Base-by-base conservation (phyloP, 92 coral and sea anemone genomes). In the Micromussa lordhowensis region DNA sequence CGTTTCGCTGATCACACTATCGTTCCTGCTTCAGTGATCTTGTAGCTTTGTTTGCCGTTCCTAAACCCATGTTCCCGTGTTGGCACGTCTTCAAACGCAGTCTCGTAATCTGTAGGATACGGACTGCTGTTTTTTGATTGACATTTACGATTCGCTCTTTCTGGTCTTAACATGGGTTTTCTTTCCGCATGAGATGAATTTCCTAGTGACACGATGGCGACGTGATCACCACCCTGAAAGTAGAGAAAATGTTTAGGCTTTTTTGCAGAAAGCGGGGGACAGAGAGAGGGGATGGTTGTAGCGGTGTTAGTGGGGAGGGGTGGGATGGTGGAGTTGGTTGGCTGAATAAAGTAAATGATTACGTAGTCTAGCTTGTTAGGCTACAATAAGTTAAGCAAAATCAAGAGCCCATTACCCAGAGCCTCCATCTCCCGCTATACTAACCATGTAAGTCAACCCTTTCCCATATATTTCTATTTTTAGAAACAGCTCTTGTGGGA, bases 151-250 rank as follows among this genome's bases (percentile, higher is more conserved):
- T 18, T 40, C 30, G 40, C 9, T 22, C 76, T 79, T 76, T 84
- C 80, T 4, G 58, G 34, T 24, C 59, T 72, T 0, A 58, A 29
- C 26, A 24, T 58, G 31, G 73, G 32, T 28, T 66, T 68, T 19
- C 48, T 58, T 21, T 34, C 74, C 32, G 3, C 63, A 1, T 19
- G 88, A 14, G 75, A 59, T 5, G 82, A 58, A 38, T 63, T 77
- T 68, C 88, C 88, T 12, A 75, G 16, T 11, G 82, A 40, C 77
- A 51, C 82, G 26, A 85, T 64, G 59, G 82, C 40, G n/a, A 76
- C 12, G 75, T 49, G 75, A 76, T 76, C 76, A 5, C 61, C 75
- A 30, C 17, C 82, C 80, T 73, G 70, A 15, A 71, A 5, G 5
- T 24, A 71, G 77, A 71, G 77, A 36, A 31, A 32, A 34, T 22